Base-by-base conservation (phyloP, 64 coral and sea anemone species). In the Acropora tenuis region DNA sequence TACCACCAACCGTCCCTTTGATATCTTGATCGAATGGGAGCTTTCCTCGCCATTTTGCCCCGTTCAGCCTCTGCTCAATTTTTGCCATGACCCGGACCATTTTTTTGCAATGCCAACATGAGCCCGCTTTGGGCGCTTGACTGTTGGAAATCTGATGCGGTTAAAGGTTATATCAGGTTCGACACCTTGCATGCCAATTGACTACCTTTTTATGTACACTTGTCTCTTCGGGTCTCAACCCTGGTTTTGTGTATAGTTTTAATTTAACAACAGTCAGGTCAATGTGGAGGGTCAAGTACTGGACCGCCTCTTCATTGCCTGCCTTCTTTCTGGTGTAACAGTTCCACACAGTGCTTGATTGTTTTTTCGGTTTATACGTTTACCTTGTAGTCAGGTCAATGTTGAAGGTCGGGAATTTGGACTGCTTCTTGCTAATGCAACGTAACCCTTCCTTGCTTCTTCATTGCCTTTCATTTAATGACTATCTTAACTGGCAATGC, bases 11-110 rank as follows among this genome's bases (percentile, higher is more conserved):
- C 77, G 77, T 47, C 77, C 77, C 18, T 80, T 80, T 20, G 77
- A 80, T 46, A 67, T 84, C 80, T 65, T 84, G 60, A 84, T 84
- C 20, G 11, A 65, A 30, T 44, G 80, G 13, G 80, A 66, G 44
- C 50, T 40, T 41, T 84, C 57, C 30, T 45, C n/a, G 40, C 57
- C 80, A 7, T 84, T 84, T 65, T 84, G 80, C 60, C 57, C 58
- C 17, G 10, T 63, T 3, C 20, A 84, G 0, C 11, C 57, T 84
- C 30, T 45, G 6, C 41, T 43, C 30, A 41, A 44, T 5, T 75
- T 44, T 43, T 75, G 73, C 73, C 43, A 42, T 42, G 46, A 8
- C 59, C 59, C 59, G 59, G 0, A 13, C 59, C 59, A 63, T 13
- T 63, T 63, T 63, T 63, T 63, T 63, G 59, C 59, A 3, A 17